Conservation (phyloP, 2,113 vertebrate genomes). For the Siniperca chuatsi region DNA sequence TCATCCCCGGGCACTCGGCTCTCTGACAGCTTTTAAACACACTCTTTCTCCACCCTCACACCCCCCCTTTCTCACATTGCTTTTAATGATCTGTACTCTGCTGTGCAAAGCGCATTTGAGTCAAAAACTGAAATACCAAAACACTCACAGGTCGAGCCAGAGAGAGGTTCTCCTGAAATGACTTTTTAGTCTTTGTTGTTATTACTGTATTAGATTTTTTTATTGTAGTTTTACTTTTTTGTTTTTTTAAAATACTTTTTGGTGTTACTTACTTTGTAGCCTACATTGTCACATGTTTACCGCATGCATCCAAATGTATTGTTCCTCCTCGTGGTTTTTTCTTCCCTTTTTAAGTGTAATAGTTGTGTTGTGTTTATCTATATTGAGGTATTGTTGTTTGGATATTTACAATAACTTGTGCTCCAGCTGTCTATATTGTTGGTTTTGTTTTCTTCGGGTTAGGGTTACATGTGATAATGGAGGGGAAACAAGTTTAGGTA, state of each 20-base stretch:
- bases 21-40: constrained; percentile 48
- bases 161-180: constrained; percentile 47
- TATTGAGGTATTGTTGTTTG: neutral
- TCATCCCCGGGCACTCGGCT: constrained; percentile 36
- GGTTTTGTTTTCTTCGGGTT: neutral
- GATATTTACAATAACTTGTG: neutral
- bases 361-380: neutral
- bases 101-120: neutral
- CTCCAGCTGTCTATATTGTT: neutral
- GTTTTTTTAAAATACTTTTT: neutral
- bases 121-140: constrained; percentile 14
- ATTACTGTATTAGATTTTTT: neutral
- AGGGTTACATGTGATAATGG: neutral
- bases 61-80: constrained; percentile 6
- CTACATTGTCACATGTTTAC: neutral
- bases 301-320: neutral
- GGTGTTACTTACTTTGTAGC: neutral
- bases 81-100: constrained; percentile 44
- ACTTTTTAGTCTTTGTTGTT: constrained; percentile 1
- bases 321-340: neutral
- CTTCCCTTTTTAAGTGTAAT: neutral
- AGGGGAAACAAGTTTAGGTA: neutral
- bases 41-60: constrained; percentile 25
- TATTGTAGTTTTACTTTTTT: neutral
- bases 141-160: constrained; percentile 29